These are phyloP conservation scores for Bryconaethiops microstoma DNA, from an alignment of 2,797 vertebrate species.

Conservation along the genomic window DNA sequence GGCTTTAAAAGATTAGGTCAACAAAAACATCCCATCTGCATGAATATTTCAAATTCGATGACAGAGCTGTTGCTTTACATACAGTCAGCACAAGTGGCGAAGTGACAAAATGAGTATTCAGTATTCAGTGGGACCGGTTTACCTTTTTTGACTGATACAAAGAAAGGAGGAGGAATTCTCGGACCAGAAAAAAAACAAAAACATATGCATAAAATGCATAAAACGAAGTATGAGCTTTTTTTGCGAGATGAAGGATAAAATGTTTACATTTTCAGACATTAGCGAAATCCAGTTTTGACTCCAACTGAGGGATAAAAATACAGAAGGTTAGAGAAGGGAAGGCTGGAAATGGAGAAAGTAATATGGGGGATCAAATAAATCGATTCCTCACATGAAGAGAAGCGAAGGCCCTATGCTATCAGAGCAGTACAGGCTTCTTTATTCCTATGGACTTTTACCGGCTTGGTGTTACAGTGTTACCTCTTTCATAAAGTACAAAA, in stretches of 20 bases:
- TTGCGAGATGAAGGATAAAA: slow-evolving; percentile 2
- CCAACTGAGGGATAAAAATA: slow-evolving; percentile 1
- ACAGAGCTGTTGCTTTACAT: neutral
- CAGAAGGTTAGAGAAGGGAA: slow-evolving; percentile 5
- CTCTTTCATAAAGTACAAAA: slow-evolving; percentile 50
- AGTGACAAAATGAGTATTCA: too few species aligned
- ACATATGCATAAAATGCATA: neutral
- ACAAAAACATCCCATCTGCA: slow-evolving; percentile 29
- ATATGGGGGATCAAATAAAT: slow-evolving; percentile 47
- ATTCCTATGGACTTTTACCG: slow-evolving; percentile 29
- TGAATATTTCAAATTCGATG: neutral
- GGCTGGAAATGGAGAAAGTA: slow-evolving; percentile 27
- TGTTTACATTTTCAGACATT: neutral
- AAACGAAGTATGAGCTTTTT: neutral
- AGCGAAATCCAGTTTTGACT: slow-evolving; percentile 1
- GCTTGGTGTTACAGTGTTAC: slow-evolving; percentile 36
- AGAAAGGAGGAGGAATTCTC: neutral
- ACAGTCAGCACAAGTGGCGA: neutral
- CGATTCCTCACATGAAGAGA: slow-evolving; percentile 35
- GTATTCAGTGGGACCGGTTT: neutral
- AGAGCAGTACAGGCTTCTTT: slow-evolving; percentile 38
- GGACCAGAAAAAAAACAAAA: neutral
- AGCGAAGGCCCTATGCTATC: slow-evolving; percentile 43
- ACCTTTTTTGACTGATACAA: neutral
- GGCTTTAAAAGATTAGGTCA: slow-evolving; percentile 34